Evolutionary conservation across 2,113 vertebrate genomes (phyloP).

Genomic region (Dipodomys stephensi): DNA sequence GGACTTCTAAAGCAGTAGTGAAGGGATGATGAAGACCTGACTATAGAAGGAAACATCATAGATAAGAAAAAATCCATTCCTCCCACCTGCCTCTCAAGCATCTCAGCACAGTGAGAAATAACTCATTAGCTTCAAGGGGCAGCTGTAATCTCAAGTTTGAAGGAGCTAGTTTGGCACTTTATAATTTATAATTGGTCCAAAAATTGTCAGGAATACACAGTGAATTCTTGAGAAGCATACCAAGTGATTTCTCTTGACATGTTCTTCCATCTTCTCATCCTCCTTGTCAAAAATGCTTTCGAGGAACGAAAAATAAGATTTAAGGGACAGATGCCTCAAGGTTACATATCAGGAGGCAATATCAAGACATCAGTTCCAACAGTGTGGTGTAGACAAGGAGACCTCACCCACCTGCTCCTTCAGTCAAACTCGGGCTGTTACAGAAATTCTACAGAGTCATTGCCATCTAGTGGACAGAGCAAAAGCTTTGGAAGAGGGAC

Average conservation of each 20-base stretch:
- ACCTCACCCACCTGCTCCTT: fast-evolving
- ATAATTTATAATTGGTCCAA: background rate
- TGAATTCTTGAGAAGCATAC: background rate
- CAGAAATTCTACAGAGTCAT: background rate
- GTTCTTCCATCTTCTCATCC: background rate
- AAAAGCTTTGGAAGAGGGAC: background rate
- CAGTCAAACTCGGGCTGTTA: background rate
- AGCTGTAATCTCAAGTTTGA: background rate
- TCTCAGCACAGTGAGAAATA: too few relatives aligned
- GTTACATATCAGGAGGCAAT: background rate
- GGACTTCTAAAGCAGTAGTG: background rate
- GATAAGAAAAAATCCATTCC: background rate
- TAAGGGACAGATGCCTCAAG: background rate
- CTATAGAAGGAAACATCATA: background rate
- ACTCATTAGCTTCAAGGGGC: background rate
- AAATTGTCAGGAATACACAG: background rate
- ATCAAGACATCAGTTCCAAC: background rate
- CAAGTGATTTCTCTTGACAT: background rate
- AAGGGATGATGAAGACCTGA: background rate
- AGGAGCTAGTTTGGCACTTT: background rate
- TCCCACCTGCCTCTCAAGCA: background rate
- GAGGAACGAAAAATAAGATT: background rate
- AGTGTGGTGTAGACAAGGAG: background rate
- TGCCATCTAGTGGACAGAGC: conserved; percentile 60
- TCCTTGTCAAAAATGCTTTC: background rate